These are phyloP conservation scores for Tinamus guttatus DNA, from an alignment of 2,113 vertebrate species.

Conservation along the genomic window DNA sequence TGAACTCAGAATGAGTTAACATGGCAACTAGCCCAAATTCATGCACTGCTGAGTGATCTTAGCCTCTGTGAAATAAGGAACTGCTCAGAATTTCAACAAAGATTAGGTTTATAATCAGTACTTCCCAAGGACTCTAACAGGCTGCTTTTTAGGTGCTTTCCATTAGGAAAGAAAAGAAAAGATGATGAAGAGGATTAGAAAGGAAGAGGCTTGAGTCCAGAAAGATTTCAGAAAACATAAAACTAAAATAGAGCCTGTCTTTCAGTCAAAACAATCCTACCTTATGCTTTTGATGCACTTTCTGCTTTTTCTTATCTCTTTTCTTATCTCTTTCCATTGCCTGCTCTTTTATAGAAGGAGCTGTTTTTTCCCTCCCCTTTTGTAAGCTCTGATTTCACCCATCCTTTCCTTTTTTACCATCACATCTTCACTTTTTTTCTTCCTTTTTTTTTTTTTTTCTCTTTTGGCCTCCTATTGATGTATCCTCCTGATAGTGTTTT, in stretches of 20 bases:
- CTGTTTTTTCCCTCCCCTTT: slow-evolving; percentile 8
- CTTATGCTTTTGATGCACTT: slow-evolving; percentile 5
- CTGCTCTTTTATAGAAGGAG: slow-evolving; percentile 2
- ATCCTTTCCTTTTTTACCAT: not conserved
- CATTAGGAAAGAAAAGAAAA: not conserved
- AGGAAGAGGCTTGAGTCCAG: not conserved
- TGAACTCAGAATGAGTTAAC: slow-evolving; percentile 31
- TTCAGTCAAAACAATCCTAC: not conserved
- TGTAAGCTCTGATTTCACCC: not conserved
- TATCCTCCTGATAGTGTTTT: not conserved
- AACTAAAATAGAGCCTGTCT: not conserved
- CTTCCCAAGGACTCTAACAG: not conserved
- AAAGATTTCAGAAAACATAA: not conserved
- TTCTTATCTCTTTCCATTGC: not conserved
- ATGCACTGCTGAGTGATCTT: not conserved
- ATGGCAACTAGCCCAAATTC: not conserved
- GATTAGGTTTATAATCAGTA: not conserved
- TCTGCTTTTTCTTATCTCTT: slow-evolving; percentile 11
- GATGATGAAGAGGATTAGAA: not conserved
- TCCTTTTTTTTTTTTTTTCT: not conserved
- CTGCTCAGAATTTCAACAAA: slow-evolving; percentile 32
- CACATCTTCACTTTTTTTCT: not conserved
- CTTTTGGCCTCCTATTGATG: slow-evolving; percentile 30
- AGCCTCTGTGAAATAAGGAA: not conserved
- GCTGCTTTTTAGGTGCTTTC: not conserved